These are phyloP conservation scores for Oppia nitens DNA, from an alignment of 1,140 invertebrate genomes.

Conservation along the genomic window DNA sequence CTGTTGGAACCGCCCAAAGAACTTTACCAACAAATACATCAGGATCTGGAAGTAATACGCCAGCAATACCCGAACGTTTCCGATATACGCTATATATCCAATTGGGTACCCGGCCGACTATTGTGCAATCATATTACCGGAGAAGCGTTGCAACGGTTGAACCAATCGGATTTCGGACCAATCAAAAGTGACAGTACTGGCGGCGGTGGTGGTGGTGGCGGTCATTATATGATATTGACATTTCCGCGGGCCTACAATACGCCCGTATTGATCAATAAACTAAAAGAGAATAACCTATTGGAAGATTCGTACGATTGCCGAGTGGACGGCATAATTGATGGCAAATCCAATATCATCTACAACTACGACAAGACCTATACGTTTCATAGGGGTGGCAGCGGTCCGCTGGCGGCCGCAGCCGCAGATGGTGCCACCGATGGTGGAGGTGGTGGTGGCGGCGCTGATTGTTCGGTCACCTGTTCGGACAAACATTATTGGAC, in stretches of 20 bases:
- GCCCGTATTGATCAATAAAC: background rate
- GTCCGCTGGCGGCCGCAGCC: no score
- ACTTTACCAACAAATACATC: background rate
- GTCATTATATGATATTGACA: background rate
- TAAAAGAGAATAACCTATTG: background rate
- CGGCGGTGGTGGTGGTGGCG: no score
- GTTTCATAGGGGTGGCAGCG: background rate
- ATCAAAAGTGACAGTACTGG: background rate
- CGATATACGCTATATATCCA: background rate
- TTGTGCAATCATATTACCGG: background rate
- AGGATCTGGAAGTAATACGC: background rate
- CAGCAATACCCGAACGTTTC: background rate
- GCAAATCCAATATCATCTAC: background rate
- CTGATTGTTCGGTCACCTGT: background rate
- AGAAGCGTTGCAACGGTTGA: background rate
- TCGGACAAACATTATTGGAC: background rate
- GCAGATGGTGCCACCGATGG: no score
- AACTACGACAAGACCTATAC: background rate
- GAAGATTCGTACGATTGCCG: background rate
- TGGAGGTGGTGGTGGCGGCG: no score
- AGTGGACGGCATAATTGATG: background rate
- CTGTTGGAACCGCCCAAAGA: background rate
- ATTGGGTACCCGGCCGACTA: background rate
- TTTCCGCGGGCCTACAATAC: background rate
- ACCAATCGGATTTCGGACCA: background rate